These are phyloP conservation scores for Osedax fenrisi DNA, from an alignment of 2,888 invertebrate species.

Conservation along the genomic window DNA sequence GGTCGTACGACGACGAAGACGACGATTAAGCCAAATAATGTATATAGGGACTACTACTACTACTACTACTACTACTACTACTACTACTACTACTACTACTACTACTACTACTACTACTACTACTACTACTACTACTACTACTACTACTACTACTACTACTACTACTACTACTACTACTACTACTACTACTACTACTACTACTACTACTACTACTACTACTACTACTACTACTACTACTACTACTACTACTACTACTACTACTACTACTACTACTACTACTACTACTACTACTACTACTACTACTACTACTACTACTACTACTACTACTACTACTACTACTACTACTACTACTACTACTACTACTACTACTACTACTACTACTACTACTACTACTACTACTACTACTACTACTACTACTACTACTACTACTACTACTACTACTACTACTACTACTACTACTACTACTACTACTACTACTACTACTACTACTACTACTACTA, in stretches of 20 bases:
- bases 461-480: not conserved
- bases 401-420: not conserved
- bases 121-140: not conserved
- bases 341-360: not conserved
- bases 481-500: not conserved
- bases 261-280: not conserved
- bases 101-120: not conserved
- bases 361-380: not conserved
- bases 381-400: not conserved
- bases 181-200: not conserved
- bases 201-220: not conserved
- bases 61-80: not conserved
- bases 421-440: not conserved
- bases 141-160: not conserved
- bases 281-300: not conserved
- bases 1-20: too few species aligned
- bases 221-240: not conserved
- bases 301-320: not conserved
- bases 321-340: not conserved
- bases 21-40: too few species aligned
- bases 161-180: not conserved
- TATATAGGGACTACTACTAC: not conserved
- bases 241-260: not conserved
- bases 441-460: not conserved
- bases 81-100: not conserved